These are phyloP conservation scores for Holacanthus passer DNA, from an alignment of 2,113 vertebrate species.

Conservation along the genomic window DNA sequence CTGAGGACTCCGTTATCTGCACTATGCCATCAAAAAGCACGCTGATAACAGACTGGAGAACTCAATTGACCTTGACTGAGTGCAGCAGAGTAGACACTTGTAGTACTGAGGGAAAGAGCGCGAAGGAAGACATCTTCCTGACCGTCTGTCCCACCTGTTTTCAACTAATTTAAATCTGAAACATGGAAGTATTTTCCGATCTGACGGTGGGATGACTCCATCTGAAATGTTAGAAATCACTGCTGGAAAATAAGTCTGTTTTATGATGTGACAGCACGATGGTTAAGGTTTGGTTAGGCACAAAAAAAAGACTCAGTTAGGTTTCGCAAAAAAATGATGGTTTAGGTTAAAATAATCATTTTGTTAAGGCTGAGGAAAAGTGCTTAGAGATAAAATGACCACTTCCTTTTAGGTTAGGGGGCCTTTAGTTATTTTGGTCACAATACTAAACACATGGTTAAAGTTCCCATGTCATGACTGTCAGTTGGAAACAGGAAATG, in stretches of 20 bases:
- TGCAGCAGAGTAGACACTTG: constrained; percentile 83
- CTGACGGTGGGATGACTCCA: background rate
- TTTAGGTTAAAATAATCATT: background rate
- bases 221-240: background rate
- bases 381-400: background rate
- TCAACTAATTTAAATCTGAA: background rate
- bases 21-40: constrained; percentile 91
- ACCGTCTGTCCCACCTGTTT: constrained; percentile 46
- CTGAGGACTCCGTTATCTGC: constrained; percentile 91
- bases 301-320: too few species aligned
- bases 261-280: background rate
- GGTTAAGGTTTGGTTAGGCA: background rate
- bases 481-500: background rate
- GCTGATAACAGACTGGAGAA: constrained; percentile 92
- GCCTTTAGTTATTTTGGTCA: background rate
- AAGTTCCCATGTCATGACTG: constrained; percentile 2
- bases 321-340: background rate
- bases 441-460: background rate
- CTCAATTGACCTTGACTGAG: constrained; percentile 93
- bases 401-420: background rate
- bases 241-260: background rate
- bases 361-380: too few species aligned
- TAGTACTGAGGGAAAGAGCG: constrained; percentile 64
- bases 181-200: background rate
- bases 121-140: constrained; percentile 52